Base-by-base conservation (phyloP, 2,888 invertebrate genomes). In the Pollenia amentaria region DNA sequence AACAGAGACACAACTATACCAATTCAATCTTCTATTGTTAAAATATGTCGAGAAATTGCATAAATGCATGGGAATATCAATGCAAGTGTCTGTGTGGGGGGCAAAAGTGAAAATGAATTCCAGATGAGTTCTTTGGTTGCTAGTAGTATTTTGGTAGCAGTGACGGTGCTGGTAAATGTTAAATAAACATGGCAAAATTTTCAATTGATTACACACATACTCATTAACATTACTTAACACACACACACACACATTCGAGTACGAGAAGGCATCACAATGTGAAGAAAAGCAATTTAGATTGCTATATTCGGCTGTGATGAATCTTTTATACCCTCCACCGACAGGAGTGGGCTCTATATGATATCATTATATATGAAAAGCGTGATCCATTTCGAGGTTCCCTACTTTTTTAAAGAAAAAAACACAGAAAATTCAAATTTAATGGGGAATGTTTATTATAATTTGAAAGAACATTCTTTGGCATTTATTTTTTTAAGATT, bases 111-210 rank as follows among this genome's bases (percentile, higher is more conserved):
- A 62, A 84, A 84, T 77, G 51, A 65, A 72, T 73, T 72, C 40
- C 77, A 57, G 11, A 46, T 77, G 57, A 78, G 38, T 67, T 82
- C 51, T 29, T 14, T 60, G 18, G 57, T 21, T 67, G 44, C 11
- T 29, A 64, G 42, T 62, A 73, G 65, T 44, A 29, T 46, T 70
- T 65, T 57, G 21, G 21, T 51, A 75, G 76, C 21, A 60, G 12
- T 38, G 21, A 18, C 48, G 18, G 38, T 21, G 29, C 12, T 70
- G 70, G 40, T 76, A 60, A 65, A 84, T 80, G 79, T 87, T 76
- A 84, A 87, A 76, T 72, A 87, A 79, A 87, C 65, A 60, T 72
- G 65, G 21, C 65, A 60, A 84, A 60, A 62, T 80, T 29, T 80
- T 77, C 84, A 72, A 87, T 84, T 77, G 76, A 72, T 84, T 55